phyloP scores from a whole-genome alignment of 2,113 vertebrate species.

The Pedetes capensis region DNA sequence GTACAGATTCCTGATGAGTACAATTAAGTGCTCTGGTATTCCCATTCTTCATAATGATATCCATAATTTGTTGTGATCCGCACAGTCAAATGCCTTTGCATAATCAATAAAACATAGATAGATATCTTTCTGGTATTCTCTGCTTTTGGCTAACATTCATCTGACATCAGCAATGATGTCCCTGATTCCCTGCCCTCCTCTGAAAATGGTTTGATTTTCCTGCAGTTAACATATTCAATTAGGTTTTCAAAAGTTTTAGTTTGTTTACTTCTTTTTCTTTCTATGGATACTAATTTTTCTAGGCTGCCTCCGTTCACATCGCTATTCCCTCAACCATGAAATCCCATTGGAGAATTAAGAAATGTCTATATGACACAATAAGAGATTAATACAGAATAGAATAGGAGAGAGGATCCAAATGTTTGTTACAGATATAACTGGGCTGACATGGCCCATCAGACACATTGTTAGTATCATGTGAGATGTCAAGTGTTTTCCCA shows the following conservation, averaged over 20 bases:
- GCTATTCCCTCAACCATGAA: neutral
- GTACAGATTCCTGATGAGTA: no score
- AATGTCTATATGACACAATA: neutral
- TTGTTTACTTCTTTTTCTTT: neutral
- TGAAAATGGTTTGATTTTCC: no score
- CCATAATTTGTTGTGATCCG: no score
- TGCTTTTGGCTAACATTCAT: no score
- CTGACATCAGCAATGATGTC: no score
- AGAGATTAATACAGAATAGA: neutral
- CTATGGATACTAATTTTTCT: neutral
- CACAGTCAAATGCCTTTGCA: no score
- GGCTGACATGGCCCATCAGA: neutral
- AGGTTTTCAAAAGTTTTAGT: conserved; percentile 15
- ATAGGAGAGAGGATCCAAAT: neutral
- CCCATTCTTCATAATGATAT: no score
- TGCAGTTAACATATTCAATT: neutral
- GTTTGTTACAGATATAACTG: neutral
- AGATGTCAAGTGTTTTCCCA: neutral
- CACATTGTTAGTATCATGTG: neutral
- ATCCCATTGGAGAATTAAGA: neutral
- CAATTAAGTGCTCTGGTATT: no score
- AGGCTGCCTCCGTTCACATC: neutral
- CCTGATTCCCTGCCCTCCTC: no score
- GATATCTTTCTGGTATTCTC: no score
- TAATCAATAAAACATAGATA: no score